Percentiles rank a stretch among this genome's conserved stretches.
Evolutionary conservation across 1,140 invertebrate genomes (phyloP).

Genomic region (Atta colombica): DNA sequence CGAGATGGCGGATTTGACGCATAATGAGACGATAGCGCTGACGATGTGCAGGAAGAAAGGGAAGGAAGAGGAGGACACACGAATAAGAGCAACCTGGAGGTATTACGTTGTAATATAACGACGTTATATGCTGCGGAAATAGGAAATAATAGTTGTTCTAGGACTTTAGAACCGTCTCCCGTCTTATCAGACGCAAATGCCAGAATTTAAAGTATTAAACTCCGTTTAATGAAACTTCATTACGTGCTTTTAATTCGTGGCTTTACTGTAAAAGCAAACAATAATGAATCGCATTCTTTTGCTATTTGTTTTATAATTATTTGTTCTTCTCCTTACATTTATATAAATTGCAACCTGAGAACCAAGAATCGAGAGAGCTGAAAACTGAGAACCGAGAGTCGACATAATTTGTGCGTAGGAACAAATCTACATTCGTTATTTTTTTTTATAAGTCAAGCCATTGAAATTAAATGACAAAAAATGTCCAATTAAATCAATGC

Average conservation of each 20-base stretch:
- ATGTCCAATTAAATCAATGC: background rate
- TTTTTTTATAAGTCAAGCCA: background rate
- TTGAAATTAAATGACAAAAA: slow-evolving; percentile 4
- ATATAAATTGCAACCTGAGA: background rate
- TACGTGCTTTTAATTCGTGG: background rate
- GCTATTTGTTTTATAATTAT: background rate
- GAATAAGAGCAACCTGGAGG: slow-evolving; percentile 10
- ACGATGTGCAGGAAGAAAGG: background rate
- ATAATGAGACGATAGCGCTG: slow-evolving; percentile 37
- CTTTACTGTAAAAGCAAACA: background rate
- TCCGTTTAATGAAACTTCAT: background rate
- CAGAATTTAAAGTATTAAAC: background rate
- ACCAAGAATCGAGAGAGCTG: background rate
- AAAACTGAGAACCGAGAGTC: background rate
- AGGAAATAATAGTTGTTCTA: slow-evolving; percentile 1
- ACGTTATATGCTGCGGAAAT: slow-evolving; percentile 17
- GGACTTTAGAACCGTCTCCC: background rate
- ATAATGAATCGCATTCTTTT: background rate
- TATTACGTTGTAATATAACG: slow-evolving; percentile 12
- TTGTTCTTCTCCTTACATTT: background rate
- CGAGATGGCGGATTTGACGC: slow-evolving; percentile 14
- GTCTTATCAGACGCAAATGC: background rate
- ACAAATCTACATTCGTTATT: background rate
- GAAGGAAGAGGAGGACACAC: background rate
- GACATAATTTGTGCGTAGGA: slow-evolving; percentile 13